Conservation (phyloP, 2,888 invertebrate species). For the Himalopsyche anomala region DNA sequence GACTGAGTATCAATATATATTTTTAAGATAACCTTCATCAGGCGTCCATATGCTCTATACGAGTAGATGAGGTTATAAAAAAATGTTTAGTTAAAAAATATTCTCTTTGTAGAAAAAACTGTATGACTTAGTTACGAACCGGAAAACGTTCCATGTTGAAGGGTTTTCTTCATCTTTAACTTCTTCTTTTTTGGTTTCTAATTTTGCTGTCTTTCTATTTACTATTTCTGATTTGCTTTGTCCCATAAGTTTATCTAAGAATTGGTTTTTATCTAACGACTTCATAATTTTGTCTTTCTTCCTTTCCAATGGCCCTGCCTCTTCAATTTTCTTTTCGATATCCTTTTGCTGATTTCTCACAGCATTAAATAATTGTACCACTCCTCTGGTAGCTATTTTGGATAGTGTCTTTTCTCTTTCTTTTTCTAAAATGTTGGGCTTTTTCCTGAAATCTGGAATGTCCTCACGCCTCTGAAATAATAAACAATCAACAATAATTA, state of each 20-base stretch:
- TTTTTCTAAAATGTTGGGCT: constrained; percentile 86
- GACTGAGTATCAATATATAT: too few species aligned
- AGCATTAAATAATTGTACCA: constrained; percentile 94
- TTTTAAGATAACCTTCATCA: too few species aligned
- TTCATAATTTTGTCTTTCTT: constrained; percentile 87
- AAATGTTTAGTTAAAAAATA: too few species aligned
- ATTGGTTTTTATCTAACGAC: constrained; percentile 85
- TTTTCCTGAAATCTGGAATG: constrained; percentile 80
- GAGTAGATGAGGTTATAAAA: too few species aligned
- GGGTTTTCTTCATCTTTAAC: constrained; percentile 72
- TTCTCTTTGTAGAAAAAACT: background rate
- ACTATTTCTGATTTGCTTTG: constrained; percentile 77
- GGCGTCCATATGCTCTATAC: too few species aligned
- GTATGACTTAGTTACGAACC: constrained; percentile 67
- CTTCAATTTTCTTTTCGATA: constrained; percentile 82
- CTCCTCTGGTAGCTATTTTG: constrained; percentile 94
- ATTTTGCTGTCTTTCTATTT: constrained; percentile 74
- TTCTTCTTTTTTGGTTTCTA: constrained; percentile 73
- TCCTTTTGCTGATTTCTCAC: constrained; percentile 90
- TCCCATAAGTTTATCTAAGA: constrained; percentile 88
- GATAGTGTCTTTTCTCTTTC: constrained; percentile 86
- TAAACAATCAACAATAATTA: constrained; percentile 39
- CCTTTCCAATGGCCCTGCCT: constrained; percentile 85
- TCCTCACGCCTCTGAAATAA: constrained; percentile 78
- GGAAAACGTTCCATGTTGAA: constrained; percentile 80